A percentile compares a stretch with the other conserved stretches of the same genome.
phyloP scores from a whole-genome alignment of 2,797 vertebrate genomes.

The Margarornis squamiger region DNA sequence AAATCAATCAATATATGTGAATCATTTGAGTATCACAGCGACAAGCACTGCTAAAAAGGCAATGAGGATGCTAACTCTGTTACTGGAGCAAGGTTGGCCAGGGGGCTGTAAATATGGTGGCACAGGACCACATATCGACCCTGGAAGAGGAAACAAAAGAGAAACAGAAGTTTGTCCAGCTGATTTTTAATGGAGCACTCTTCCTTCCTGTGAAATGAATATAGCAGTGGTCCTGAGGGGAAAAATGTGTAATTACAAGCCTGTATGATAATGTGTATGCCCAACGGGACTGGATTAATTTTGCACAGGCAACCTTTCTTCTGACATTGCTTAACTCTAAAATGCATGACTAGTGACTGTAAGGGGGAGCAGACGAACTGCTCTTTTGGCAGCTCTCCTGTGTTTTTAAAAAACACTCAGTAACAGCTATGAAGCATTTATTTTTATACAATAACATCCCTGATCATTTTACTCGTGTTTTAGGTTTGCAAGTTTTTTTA shows the following conservation, averaged over 20 bases:
- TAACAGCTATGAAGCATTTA: neutral
- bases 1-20: neutral
- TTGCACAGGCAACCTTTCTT: slow-evolving; percentile 31
- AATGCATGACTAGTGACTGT: slow-evolving; percentile 17
- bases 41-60: neutral
- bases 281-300: slow-evolving; percentile 43
- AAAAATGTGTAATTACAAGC: slow-evolving; percentile 33
- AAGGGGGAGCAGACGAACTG: neutral
- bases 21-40: neutral
- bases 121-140: neutral
- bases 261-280: neutral
- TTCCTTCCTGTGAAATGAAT: neutral
- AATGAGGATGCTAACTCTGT: neutral
- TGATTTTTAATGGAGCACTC: neutral
- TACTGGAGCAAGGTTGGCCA: neutral
- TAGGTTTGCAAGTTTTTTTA: neutral
- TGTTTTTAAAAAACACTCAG: neutral
- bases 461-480: neutral
- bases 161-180: neutral
- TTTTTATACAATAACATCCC: neutral
- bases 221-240: neutral
- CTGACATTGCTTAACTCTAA: slow-evolving; percentile 39
- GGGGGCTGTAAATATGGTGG: neutral
- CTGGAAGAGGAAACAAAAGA: neutral
- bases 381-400: neutral